These are phyloP conservation scores for Lepidocyrtinus sp. DNA, from an alignment of 2,888 invertebrate genomes.

Conservation along the genomic window DNA sequence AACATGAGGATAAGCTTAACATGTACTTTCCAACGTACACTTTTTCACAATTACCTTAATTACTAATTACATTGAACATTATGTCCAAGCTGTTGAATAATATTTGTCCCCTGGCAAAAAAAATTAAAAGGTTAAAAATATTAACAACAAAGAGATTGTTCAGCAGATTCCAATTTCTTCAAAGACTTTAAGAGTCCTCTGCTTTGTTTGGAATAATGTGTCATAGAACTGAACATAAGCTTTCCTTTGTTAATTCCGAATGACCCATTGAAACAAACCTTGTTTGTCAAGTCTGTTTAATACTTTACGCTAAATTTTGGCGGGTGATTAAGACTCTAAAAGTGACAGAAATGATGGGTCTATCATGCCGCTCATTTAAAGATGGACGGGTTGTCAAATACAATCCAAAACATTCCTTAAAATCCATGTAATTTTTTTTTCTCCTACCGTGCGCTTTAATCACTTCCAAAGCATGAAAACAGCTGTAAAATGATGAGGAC, in stretches of 20 bases:
- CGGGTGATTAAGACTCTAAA: background rate
- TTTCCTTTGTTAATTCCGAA: background rate
- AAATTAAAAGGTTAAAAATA: background rate
- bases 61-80: background rate
- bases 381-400: background rate
- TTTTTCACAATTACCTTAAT: background rate
- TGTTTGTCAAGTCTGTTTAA: background rate
- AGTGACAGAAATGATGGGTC: background rate
- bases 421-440: background rate
- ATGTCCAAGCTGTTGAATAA: background rate
- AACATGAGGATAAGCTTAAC: background rate
- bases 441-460: background rate
- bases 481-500: background rate
- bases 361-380: background rate
- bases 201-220: too few species aligned
- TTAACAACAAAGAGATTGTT: background rate
- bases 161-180: background rate
- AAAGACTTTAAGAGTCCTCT: background rate
- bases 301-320: background rate
- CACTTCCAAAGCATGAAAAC: background rate
- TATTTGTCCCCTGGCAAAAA: background rate
- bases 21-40: background rate
- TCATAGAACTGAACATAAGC: background rate
- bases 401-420: background rate
- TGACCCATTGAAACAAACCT: background rate